phyloP scores from a whole-genome alignment of 2,797 vertebrate species.

The Rhodeus uyekii region DNA sequence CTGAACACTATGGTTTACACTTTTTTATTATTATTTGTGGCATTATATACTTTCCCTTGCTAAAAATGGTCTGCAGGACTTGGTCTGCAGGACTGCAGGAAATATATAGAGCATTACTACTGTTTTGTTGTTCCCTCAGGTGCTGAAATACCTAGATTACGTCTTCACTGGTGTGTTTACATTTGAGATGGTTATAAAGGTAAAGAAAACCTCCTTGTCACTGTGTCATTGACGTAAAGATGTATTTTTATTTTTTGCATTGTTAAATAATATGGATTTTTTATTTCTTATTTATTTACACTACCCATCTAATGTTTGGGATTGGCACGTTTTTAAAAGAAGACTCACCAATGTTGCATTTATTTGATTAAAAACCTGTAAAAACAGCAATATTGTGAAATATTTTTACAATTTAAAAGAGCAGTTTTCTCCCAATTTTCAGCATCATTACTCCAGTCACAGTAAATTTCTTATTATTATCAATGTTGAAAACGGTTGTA shows the following conservation, averaged over 20 bases:
- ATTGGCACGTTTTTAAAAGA: not conserved
- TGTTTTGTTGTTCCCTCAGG: constrained; percentile 70
- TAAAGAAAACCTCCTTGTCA: constrained; percentile 58
- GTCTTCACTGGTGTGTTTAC: constrained; percentile 98
- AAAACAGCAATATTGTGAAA: not conserved
- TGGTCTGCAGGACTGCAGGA: not conserved
- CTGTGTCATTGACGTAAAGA: not conserved
- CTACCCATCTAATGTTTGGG: not conserved
- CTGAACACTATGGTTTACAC: not conserved
- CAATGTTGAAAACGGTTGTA: not conserved
- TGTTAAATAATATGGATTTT: no score
- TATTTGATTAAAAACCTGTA: not conserved
- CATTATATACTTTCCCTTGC: not conserved
- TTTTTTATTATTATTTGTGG: not conserved
- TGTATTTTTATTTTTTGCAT: not conserved
- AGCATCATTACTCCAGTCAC: not conserved
- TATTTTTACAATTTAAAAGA: not conserved
- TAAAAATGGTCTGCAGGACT: not conserved
- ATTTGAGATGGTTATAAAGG: constrained; percentile 99
- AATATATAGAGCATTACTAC: not conserved
- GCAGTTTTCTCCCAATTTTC: not conserved
- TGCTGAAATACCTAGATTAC: constrained; percentile 97
- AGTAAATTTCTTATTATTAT: not conserved
- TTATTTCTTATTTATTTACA: not conserved
- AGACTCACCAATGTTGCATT: not conserved